Conservation (phyloP, 2,888 invertebrate species). For the Xestia rhomboidea region DNA sequence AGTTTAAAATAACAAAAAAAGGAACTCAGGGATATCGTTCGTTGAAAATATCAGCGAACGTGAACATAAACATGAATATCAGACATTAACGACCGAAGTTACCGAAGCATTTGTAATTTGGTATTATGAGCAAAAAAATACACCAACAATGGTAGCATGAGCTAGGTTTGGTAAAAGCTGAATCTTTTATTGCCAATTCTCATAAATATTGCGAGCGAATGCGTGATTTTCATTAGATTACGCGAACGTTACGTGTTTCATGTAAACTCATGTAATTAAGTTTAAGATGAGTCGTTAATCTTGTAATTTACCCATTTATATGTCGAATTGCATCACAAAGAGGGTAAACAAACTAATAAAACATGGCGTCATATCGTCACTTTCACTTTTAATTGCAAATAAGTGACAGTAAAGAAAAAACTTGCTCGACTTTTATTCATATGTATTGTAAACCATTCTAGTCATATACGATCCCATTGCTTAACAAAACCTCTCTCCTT, state of each 20-base stretch:
- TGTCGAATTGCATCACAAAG: slow-evolving; percentile 34
- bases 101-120: not conserved
- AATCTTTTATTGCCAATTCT: not conserved
- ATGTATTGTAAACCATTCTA: not conserved
- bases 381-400: slow-evolving; percentile 40
- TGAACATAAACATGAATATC: not conserved
- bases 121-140: not conserved
- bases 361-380: slow-evolving; percentile 22
- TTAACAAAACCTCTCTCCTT: not conserved
- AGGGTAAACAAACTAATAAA: slow-evolving; percentile 31
- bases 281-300: slow-evolving; percentile 42
- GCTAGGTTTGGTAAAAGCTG: not conserved
- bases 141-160: not conserved
- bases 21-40: not conserved
- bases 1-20: slow-evolving; percentile 14
- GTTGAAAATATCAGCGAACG: not conserved
- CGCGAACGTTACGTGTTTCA: slow-evolving; percentile 21
- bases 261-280: slow-evolving; percentile 42
- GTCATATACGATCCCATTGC: not conserved
- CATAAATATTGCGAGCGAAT: not conserved
- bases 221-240: slow-evolving; percentile 6
- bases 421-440: not conserved
- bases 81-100: not conserved
- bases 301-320: slow-evolving; percentile 35
- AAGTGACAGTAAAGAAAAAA: slow-evolving; percentile 10